These are phyloP conservation scores for Acronicta aceris DNA, from an alignment of 2,888 invertebrate species.

Conservation along the genomic window DNA sequence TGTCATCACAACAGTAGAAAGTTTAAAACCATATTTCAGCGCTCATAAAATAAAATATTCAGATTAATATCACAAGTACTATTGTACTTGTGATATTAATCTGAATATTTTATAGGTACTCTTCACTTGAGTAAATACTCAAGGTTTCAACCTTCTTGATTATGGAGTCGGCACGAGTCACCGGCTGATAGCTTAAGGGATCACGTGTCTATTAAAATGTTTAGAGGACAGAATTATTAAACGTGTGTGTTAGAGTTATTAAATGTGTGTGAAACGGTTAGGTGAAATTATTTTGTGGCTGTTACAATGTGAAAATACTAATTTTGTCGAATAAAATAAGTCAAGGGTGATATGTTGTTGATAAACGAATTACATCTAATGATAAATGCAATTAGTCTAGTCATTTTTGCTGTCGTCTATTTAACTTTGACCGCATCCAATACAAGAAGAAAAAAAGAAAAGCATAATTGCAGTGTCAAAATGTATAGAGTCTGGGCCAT, in stretches of 20 bases:
- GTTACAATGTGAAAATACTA: conserved; percentile 16
- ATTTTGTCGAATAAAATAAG: not conserved
- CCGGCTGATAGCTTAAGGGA: conserved; percentile 9
- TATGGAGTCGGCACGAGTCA: conserved; percentile 13
- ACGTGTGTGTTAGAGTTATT: too few species aligned
- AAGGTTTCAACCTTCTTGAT: conserved; percentile 34
- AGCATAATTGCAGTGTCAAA: too few species aligned
- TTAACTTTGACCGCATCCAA: not conserved
- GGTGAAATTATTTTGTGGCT: conserved; percentile 17
- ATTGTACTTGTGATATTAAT: too few species aligned
- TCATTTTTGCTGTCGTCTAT: not conserved
- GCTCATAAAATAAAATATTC: not conserved
- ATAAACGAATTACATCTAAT: too few species aligned
- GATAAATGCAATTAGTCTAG: too few species aligned
- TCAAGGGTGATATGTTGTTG: too few species aligned
- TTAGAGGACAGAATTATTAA: conserved; percentile 20
- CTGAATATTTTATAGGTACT: too few species aligned
- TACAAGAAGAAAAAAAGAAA: too few species aligned
- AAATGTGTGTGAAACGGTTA: too few species aligned
- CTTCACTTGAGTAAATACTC: conserved; percentile 9
- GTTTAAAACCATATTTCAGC: not conserved
- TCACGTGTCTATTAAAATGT: conserved; percentile 28
- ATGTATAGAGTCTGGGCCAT: too few species aligned
- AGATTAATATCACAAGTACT: too few species aligned
- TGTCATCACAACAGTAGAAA: too few species aligned